Percentiles rank a stretch among this genome's conserved stretches.
phyloP scores from a whole-genome alignment of 1,140 invertebrate genomes.

The Gryon sp. region DNA sequence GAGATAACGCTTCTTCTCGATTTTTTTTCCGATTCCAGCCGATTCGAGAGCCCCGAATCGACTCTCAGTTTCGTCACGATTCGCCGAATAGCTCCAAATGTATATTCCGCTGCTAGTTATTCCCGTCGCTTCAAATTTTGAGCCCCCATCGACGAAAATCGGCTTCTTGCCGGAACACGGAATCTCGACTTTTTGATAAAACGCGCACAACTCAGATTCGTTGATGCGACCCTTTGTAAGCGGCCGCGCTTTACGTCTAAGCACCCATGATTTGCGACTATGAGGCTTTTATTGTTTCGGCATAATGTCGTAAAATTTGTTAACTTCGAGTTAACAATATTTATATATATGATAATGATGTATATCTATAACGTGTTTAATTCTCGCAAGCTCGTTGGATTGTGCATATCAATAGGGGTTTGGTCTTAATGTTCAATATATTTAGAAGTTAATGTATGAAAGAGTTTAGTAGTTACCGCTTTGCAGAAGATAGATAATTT shows the following conservation, averaged over 20 bases:
- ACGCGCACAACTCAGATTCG: too few relatives aligned
- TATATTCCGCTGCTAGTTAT: slow-evolving; percentile 34
- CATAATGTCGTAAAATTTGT: slow-evolving; percentile 55
- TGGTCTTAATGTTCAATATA: too few relatives aligned
- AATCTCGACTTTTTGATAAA: slow-evolving; percentile 37
- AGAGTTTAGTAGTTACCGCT: too few relatives aligned
- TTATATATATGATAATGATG: slow-evolving; percentile 20
- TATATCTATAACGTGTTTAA: too few relatives aligned
- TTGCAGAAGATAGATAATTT: too few relatives aligned
- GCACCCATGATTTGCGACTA: slow-evolving; percentile 46
- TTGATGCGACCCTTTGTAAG: slow-evolving; percentile 21
- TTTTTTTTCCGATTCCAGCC: slow-evolving; percentile 26
- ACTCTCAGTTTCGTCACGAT: slow-evolving; percentile 66
- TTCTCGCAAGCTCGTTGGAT: slow-evolving; percentile 10
- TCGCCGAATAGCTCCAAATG: slow-evolving; percentile 55
- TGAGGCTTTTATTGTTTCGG: slow-evolving; percentile 45
- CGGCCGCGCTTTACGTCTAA: slow-evolving; percentile 26
- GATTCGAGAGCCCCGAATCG: slow-evolving; percentile 34
- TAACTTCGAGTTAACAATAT: neutral
- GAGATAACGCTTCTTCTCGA: slow-evolving; percentile 28
- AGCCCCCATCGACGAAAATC: slow-evolving; percentile 19
- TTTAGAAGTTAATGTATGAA: too few relatives aligned
- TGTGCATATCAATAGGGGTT: slow-evolving; percentile 33
- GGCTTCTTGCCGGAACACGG: slow-evolving; percentile 27
- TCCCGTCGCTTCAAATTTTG: slow-evolving; percentile 27